Percentiles rank a stretch among this genome's conserved stretches.
Conservation (phyloP, 2,888 invertebrate species). For the Melieria omissa region DNA sequence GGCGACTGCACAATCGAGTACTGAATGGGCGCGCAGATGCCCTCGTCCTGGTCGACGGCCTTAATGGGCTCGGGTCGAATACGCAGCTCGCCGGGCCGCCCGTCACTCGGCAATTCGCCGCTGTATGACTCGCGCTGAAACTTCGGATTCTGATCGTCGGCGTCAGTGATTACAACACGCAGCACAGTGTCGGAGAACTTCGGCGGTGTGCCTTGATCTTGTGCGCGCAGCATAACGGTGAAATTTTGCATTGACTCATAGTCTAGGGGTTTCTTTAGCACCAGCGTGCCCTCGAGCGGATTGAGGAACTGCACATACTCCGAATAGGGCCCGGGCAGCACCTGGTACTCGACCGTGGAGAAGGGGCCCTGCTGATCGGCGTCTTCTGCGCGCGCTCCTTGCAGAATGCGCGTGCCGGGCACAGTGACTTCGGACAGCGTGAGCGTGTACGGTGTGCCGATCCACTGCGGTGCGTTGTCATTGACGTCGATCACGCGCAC, state of each 20-base stretch:
- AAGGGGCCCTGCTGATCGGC: constrained; percentile 89
- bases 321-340: constrained; percentile 81
- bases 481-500: constrained; percentile 88
- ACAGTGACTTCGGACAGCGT: constrained; percentile 86
- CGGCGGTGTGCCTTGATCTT: constrained; percentile 86
- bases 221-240: constrained; percentile 78
- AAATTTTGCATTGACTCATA: constrained; percentile 84
- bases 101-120: constrained; percentile 74
- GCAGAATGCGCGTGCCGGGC: constrained; percentile 78
- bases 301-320: constrained; percentile 87
- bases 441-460: constrained; percentile 82
- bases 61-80: constrained; percentile 79
- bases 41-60: constrained; percentile 79
- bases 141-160: constrained; percentile 91
- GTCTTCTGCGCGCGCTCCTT: constrained; percentile 82
- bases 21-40: constrained; percentile 65
- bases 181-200: constrained; percentile 80
- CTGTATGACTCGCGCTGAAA: constrained; percentile 81
- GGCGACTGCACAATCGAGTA: constrained; percentile 65
- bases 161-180: constrained; percentile 83
- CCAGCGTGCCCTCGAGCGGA: constrained; percentile 85
- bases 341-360: constrained; percentile 84
- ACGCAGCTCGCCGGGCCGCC: constrained; percentile 69
- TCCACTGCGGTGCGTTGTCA: constrained; percentile 88
- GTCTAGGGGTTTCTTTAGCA: constrained; percentile 82